Conservation (phyloP, 2,888 invertebrate genomes). For the Diabrotica balteata region DNA sequence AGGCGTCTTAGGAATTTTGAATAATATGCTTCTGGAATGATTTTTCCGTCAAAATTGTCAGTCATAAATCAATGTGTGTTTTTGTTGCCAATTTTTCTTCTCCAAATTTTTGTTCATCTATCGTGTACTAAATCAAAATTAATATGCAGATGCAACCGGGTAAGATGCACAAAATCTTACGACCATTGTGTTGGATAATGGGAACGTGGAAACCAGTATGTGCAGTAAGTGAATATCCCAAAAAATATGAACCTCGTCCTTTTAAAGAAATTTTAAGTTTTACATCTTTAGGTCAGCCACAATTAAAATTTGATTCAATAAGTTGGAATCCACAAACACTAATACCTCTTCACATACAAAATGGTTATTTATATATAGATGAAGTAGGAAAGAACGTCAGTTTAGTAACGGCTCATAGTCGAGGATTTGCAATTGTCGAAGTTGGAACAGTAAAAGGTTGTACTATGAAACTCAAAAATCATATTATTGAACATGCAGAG, state of each 20-base stretch:
- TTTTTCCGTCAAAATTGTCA: too few species aligned
- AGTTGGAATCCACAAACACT: constrained; percentile 64
- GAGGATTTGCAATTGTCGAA: constrained; percentile 68
- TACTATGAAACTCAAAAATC: constrained; percentile 60
- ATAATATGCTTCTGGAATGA: too few species aligned
- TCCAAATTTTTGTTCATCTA: constrained; percentile 1
- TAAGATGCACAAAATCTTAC: constrained; percentile 6
- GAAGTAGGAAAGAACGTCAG: constrained; percentile 63
- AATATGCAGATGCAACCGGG: constrained; percentile 4
- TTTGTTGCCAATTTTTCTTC: too few species aligned
- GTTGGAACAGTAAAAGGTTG: constrained; percentile 61
- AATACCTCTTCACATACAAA: constrained; percentile 69
- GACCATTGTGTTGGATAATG: constrained; percentile 6
- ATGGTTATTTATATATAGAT: constrained; percentile 67
- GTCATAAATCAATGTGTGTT: too few species aligned
- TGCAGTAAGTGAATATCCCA: constrained; percentile 66
- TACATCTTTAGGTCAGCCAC: constrained; percentile 67
- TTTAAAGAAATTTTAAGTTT: constrained; percentile 68
- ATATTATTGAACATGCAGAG: constrained; percentile 61
- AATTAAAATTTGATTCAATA: constrained; percentile 65
- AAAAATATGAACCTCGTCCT: constrained; percentile 62
- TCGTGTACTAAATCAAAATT: constrained; percentile 3
- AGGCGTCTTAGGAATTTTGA: too few species aligned
- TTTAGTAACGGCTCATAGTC: constrained; percentile 63
- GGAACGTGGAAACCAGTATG: constrained; percentile 23